Evolutionary conservation across 2,113 vertebrate species (phyloP).

Genomic region (Cercopithecus mona): DNA sequence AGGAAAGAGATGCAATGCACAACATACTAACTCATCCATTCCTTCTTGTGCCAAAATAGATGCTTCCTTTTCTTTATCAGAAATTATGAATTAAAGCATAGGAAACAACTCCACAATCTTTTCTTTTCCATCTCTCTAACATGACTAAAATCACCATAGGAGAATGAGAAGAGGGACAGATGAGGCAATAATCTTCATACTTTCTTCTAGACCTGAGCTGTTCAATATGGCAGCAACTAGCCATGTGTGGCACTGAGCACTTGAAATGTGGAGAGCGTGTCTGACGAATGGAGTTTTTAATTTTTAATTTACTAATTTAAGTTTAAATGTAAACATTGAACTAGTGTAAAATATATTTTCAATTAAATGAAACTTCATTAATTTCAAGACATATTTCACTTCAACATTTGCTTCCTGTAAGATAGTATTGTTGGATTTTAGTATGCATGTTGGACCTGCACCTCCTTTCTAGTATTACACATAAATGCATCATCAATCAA

Average conservation of each 20-base stretch:
- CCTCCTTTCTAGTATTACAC: not conserved
- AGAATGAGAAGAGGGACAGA: not conserved
- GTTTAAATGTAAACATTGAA: not conserved
- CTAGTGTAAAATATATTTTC: not conserved
- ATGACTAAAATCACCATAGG: not conserved
- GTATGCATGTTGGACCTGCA: not conserved
- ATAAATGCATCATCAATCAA: not conserved
- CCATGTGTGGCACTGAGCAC: not conserved
- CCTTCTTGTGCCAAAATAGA: not conserved
- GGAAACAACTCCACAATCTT: not conserved
- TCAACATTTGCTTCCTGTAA: not conserved
- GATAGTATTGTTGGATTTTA: not conserved
- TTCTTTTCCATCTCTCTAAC: not conserved
- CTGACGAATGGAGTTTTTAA: not conserved
- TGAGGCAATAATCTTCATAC: accelerated
- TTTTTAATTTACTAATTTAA: not conserved
- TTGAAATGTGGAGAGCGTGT: not conserved
- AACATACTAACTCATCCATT: not conserved
- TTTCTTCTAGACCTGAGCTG: not conserved
- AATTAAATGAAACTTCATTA: not conserved
- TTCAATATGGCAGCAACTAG: not conserved
- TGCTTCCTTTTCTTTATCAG: not conserved
- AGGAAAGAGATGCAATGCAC: not conserved
- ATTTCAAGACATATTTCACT: not conserved
- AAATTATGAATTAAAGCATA: not conserved